These are phyloP conservation scores for Drosophila hamatofila DNA, from an alignment of 2,888 invertebrate species.

Conservation along the genomic window DNA sequence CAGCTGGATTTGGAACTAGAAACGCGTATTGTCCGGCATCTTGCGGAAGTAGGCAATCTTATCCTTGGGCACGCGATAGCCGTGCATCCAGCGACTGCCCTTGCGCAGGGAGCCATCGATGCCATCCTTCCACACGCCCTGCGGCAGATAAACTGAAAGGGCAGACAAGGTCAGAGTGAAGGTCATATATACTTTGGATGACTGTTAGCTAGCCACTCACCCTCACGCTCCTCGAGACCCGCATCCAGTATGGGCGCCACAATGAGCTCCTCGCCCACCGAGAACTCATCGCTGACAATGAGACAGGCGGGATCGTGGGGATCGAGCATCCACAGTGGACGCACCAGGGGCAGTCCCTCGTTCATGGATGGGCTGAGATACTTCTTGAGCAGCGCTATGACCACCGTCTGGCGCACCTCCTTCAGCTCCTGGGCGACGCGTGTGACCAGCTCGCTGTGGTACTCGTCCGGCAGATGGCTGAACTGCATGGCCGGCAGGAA, in stretches of 20 bases:
- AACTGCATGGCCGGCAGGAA: conserved; percentile 97
- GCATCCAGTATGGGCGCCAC: conserved; percentile 94
- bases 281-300: conserved; percentile 93
- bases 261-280: conserved; percentile 94
- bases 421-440: conserved; percentile 92
- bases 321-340: conserved; percentile 96
- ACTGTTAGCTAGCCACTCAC: conserved; percentile 74
- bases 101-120: conserved; percentile 94
- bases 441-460: conserved; percentile 91
- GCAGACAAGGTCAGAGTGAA: neutral
- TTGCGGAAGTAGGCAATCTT: conserved; percentile 93
- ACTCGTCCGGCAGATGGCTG: conserved; percentile 95
- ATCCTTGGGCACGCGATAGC: conserved; percentile 92
- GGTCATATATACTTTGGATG: neutral
- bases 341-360: conserved; percentile 92
- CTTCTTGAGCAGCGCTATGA: conserved; percentile 91
- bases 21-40: conserved; percentile 93
- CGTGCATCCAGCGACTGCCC: conserved; percentile 96
- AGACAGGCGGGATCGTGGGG: conserved; percentile 92
- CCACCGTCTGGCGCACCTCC: conserved; percentile 90
- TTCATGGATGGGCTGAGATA: conserved; percentile 92
- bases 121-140: conserved; percentile 97
- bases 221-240: conserved; percentile 90
- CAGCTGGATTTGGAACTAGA: conserved; percentile 80
- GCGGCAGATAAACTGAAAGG: conserved; percentile 91